Conservation (phyloP, 2,113 vertebrate genomes). For the Paedocypris sp. region DNA sequence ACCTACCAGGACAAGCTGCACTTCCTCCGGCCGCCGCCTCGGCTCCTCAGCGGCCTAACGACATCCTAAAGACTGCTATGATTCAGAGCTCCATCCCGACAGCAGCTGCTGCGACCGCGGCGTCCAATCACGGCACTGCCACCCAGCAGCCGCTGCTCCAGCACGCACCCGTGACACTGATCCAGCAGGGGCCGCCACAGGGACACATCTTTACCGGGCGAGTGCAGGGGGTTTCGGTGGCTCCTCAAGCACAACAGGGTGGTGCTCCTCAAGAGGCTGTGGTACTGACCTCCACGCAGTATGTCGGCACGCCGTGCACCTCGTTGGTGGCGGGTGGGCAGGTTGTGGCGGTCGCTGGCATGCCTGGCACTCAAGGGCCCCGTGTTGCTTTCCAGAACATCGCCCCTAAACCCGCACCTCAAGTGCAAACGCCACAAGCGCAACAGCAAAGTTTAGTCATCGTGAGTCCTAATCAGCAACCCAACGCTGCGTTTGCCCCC, state of each 20-base stretch:
- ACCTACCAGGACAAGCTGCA: slow-evolving; percentile 51
- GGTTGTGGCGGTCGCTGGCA: slow-evolving; percentile 71
- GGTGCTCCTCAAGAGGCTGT: slow-evolving; percentile 68
- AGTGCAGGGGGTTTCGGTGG: slow-evolving; percentile 78
- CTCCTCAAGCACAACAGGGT: slow-evolving; percentile 65
- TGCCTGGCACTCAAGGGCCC: slow-evolving; percentile 73
- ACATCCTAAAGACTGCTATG: slow-evolving; percentile 68
- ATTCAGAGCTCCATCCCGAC: slow-evolving; percentile 75
- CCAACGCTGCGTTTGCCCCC: slow-evolving; percentile 78
- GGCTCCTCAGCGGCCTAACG: slow-evolving; percentile 70
- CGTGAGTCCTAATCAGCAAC: slow-evolving; percentile 80
- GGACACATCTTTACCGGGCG: slow-evolving; percentile 83
- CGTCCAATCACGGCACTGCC: slow-evolving; percentile 70
- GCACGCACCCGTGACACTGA: slow-evolving; percentile 82
- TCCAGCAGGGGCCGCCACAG: slow-evolving; percentile 85
- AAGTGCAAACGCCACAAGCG: slow-evolving; percentile 59
- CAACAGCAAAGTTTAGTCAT: slow-evolving; percentile 89
- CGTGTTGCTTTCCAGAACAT: slow-evolving; percentile 95
- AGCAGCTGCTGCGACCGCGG: slow-evolving; percentile 54
- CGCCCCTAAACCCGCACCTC: slow-evolving; percentile 73
- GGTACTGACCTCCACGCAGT: slow-evolving; percentile 72
- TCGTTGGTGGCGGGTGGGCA: slow-evolving; percentile 74
- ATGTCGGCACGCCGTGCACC: slow-evolving; percentile 67
- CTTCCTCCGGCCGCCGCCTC: slow-evolving; percentile 60
- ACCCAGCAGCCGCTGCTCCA: slow-evolving; percentile 71